phyloP scores from a whole-genome alignment of 2,797 vertebrate species.

The Buceros bicornis region DNA sequence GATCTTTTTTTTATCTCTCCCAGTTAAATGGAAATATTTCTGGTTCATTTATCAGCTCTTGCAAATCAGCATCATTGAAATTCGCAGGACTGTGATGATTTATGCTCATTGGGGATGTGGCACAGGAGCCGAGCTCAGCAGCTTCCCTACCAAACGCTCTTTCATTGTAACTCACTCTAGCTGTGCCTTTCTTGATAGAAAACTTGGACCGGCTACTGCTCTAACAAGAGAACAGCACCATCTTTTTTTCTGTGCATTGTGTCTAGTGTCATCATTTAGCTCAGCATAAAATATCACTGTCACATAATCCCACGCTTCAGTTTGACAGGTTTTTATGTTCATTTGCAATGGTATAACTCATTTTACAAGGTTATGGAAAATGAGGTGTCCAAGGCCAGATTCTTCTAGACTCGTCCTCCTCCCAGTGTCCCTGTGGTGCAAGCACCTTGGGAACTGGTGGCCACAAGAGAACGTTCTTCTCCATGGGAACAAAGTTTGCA shows the following conservation, averaged over 20 bases:
- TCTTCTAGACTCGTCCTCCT: neutral
- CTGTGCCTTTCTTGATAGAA: neutral
- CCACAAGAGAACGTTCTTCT: neutral
- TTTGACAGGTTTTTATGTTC: neutral
- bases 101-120: neutral
- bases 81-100: constrained; percentile 1
- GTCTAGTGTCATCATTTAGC: neutral
- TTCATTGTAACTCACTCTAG: neutral
- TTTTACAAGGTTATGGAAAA: neutral
- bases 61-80: neutral
- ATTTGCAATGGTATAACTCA: neutral
- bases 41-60: neutral
- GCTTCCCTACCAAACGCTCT: neutral
- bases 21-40: constrained; percentile 36
- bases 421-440: neutral
- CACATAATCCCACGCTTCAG: neutral
- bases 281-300: neutral
- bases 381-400: neutral
- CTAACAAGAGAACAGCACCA: neutral
- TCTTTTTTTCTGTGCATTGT: neutral
- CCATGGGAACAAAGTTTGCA: neutral
- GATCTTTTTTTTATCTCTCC: neutral
- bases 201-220: neutral
- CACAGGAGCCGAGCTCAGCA: neutral
- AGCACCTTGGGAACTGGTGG: neutral